These are phyloP conservation scores for Danio jaintianensis DNA, from an alignment of 2,797 vertebrate species.

Conservation along the genomic window DNA sequence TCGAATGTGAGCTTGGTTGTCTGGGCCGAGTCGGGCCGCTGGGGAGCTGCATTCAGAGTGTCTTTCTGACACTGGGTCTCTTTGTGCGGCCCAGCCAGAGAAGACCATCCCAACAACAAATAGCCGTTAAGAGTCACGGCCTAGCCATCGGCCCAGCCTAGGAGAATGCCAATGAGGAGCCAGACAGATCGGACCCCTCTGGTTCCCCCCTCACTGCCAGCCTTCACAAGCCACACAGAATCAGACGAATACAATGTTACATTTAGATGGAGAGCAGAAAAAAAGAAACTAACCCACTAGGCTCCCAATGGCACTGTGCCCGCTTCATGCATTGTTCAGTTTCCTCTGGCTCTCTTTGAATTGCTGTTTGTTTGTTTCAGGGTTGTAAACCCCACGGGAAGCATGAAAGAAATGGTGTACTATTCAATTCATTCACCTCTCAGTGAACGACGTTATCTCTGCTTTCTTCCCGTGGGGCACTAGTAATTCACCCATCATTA, in stretches of 20 bases:
- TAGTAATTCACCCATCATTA: conserved; percentile 14
- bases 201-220: conserved; percentile 24
- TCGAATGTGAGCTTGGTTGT: conserved; percentile 71
- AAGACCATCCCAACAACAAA: conserved; percentile 76
- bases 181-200: conserved; percentile 36
- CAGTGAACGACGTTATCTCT: conserved; percentile 21
- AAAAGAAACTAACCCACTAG: conserved; percentile 6
- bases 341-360: conserved; percentile 25
- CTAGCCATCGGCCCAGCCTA: conserved; percentile 49
- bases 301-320: conserved; percentile 24
- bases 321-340: conserved; percentile 27
- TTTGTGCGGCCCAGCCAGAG: conserved; percentile 76
- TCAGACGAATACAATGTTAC: conserved; percentile 40
- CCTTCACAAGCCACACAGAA: conserved; percentile 29
- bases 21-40: conserved; percentile 68
- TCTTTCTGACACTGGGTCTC: conserved; percentile 78
- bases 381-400: conserved; percentile 44
- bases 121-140: conserved; percentile 76
- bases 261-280: conserved; percentile 35
- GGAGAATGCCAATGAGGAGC: conserved; percentile 61
- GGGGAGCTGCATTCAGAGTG: conserved; percentile 78
- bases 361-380: conserved; percentile 52
- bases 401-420: conserved; percentile 36
- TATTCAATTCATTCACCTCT: conserved; percentile 44
- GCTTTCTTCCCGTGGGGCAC: neutral